phyloP scores from a whole-genome alignment of 1,140 invertebrate species.

The Drosophila sucinea region DNA sequence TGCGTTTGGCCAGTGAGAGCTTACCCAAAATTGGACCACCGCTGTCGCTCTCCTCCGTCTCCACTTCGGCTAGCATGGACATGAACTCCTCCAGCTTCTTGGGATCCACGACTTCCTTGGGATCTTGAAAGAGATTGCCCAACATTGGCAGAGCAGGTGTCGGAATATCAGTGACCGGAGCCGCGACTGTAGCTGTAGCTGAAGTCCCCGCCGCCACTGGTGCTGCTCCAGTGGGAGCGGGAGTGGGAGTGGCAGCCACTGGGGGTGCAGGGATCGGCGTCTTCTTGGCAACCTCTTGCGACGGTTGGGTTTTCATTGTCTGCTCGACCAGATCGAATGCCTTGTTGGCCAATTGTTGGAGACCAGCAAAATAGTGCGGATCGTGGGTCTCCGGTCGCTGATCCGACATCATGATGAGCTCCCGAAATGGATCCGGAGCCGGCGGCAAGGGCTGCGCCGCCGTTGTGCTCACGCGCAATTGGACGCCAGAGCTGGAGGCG shows the following conservation, averaged over 20 bases:
- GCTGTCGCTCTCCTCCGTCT: conserved; percentile 88
- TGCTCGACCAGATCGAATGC: conserved; percentile 83
- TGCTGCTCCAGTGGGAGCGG: too few species aligned
- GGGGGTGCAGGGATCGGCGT: neutral
- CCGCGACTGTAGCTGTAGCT: too few species aligned
- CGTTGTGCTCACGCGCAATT: conserved; percentile 41
- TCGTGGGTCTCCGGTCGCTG: conserved; percentile 79
- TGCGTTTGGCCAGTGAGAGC: conserved; percentile 85
- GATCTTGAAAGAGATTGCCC: conserved; percentile 76
- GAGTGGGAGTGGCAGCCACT: neutral
- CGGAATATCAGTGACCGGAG: neutral
- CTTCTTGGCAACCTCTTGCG: conserved; percentile 28
- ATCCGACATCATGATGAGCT: conserved; percentile 84
- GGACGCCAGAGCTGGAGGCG: conserved; percentile 56
- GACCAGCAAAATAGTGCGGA: conserved; percentile 82
- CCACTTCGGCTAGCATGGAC: conserved; percentile 84
- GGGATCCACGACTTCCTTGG: conserved; percentile 80
- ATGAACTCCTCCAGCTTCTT: conserved; percentile 83
- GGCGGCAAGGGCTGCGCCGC: conserved; percentile 4
- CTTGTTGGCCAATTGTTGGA: conserved; percentile 84
- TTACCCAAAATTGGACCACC: conserved; percentile 85
- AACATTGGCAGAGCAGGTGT: conserved; percentile 48
- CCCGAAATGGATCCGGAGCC: conserved; percentile 84
- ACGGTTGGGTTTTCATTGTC: conserved; percentile 73
- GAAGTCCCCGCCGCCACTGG: neutral